Evolutionary conservation across 2,888 invertebrate species (phyloP).

Genomic region (Cartodere bifasciata): DNA sequence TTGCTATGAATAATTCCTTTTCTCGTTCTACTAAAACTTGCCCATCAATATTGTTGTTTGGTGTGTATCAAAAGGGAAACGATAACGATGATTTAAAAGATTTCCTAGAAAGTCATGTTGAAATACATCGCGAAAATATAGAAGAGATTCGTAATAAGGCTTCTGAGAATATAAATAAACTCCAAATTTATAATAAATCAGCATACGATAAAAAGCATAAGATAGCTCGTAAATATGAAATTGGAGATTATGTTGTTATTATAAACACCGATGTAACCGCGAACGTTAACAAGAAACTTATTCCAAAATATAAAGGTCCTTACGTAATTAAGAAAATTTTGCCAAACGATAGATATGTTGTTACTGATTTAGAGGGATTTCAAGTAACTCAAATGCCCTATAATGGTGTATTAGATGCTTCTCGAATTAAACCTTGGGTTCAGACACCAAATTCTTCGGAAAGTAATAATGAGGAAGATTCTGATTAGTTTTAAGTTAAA

Average conservation of each 20-base stretch:
- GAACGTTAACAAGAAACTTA: slow-evolving; percentile 18
- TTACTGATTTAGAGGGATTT: slow-evolving; percentile 18
- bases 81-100: slow-evolving; percentile 9
- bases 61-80: slow-evolving; percentile 17
- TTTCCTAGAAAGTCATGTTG: slow-evolving; percentile 11
- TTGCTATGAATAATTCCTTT: slow-evolving; percentile 19
- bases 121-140: slow-evolving; percentile 3
- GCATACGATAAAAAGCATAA: slow-evolving; percentile 19
- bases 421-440: no score
- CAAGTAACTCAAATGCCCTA: slow-evolving; percentile 19
- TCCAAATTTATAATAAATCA: slow-evolving; percentile 16
- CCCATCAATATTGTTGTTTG: slow-evolving; percentile 21
- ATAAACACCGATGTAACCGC: slow-evolving; percentile 18
- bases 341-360: slow-evolving; percentile 19
- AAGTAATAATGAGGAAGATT: no score
- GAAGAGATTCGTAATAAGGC: slow-evolving; percentile 4
- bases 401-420: no score
- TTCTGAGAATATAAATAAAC: slow-evolving; percentile 1
- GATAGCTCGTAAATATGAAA: slow-evolving; percentile 11
- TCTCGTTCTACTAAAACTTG: slow-evolving; percentile 19
- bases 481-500: no score
- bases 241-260: slow-evolving; percentile 19
- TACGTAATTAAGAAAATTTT: slow-evolving; percentile 18
- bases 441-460: no score
- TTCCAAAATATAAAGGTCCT: slow-evolving; percentile 21